phyloP scores from a whole-genome alignment of 92 coral and sea anemone genomes.

The Diadumene lineata region DNA sequence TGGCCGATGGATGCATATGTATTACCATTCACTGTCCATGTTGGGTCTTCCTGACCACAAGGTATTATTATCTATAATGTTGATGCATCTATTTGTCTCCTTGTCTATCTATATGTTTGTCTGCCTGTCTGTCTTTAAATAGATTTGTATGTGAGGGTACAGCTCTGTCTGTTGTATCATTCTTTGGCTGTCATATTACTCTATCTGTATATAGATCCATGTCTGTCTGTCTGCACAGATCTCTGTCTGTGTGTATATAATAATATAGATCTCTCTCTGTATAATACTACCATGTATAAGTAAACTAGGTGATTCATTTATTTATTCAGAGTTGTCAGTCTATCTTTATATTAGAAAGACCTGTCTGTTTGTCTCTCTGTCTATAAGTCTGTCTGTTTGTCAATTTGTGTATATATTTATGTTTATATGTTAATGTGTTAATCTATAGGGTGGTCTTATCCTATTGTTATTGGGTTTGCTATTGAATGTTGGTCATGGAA shows the following conservation, averaged over 20 bases:
- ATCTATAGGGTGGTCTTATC: constrained; percentile 84
- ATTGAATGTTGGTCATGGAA: constrained; percentile 87
- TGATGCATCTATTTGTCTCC: neutral
- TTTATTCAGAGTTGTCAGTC: neutral
- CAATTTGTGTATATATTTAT: neutral
- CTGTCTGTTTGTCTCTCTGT: neutral
- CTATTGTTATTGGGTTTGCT: constrained; percentile 71
- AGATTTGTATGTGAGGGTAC: no score
- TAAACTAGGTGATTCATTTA: neutral
- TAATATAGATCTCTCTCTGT: no score
- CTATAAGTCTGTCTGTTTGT: neutral
- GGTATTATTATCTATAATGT: constrained; percentile 44
- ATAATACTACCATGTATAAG: neutral
- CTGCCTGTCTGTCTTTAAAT: neutral
- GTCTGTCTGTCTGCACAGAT: neutral
- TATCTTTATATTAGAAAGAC: neutral
- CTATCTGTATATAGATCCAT: no score
- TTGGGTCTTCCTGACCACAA: constrained; percentile 97
- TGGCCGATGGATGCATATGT: constrained; percentile 80
- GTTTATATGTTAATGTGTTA: neutral
- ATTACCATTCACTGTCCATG: constrained; percentile 75
- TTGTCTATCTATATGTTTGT: neutral
- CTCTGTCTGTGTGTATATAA: neutral
- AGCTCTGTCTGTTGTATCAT: no score
- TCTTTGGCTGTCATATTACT: no score